phyloP scores from a whole-genome alignment of 2,797 vertebrate species.

The Craterocephalus amniculus region DNA sequence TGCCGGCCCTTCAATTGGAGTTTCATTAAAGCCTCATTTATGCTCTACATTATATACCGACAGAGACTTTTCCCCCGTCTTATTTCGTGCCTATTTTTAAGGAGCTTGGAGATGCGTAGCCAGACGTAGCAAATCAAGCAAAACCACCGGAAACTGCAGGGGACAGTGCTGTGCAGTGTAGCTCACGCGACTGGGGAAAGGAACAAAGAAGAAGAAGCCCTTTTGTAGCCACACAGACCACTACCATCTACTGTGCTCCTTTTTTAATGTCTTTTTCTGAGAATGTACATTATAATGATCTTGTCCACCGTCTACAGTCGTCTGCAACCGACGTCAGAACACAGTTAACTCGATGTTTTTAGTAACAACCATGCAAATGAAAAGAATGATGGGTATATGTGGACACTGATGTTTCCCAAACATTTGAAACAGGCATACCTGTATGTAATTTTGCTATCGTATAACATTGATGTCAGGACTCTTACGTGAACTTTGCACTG shows the following conservation, averaged over 20 bases:
- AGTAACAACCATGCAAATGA: too few species aligned
- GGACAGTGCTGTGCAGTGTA: neutral
- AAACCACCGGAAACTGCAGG: neutral
- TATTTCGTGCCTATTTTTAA: constrained; percentile 17
- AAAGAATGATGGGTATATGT: too few species aligned
- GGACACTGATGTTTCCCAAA: too few species aligned
- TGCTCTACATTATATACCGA: neutral
- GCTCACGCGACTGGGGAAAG: neutral
- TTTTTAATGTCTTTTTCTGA: neutral
- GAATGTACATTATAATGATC: neutral
- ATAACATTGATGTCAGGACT: too few species aligned
- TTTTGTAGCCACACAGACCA: neutral
- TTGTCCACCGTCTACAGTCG: neutral
- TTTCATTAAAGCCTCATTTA: neutral
- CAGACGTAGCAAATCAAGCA: neutral
- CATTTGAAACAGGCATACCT: too few species aligned
- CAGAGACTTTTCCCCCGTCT: constrained; percentile 22
- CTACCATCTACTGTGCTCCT: neutral
- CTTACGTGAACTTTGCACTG: too few species aligned
- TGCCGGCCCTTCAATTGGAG: neutral
- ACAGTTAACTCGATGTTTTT: neutral
- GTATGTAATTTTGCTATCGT: too few species aligned
- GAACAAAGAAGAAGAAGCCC: neutral
- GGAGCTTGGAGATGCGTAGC: neutral
- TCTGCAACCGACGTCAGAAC: neutral